Evolutionary conservation across 1,140 invertebrate genomes (phyloP).

Genomic region (Hyles vespertilio): DNA sequence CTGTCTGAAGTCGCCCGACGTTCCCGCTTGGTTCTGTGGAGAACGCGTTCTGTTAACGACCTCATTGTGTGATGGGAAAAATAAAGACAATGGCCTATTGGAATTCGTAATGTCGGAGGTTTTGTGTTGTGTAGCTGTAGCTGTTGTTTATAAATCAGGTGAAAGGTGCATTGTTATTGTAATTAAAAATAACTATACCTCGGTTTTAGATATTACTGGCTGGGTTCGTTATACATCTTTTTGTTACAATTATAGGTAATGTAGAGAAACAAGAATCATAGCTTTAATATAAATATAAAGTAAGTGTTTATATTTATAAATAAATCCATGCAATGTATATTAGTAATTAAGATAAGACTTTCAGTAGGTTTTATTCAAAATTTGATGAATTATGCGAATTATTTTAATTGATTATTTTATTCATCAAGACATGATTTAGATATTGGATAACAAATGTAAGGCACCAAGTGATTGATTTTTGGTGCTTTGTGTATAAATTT

Average conservation of each 20-base stretch:
- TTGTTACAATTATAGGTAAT: neutral
- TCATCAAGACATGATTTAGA: too few relatives aligned
- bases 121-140: conserved; percentile 23
- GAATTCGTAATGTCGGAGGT: conserved; percentile 19
- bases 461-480: too few relatives aligned
- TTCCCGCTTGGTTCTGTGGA: conserved; percentile 60
- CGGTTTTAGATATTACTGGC: neutral
- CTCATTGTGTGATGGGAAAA: conserved; percentile 35
- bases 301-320: too few relatives aligned
- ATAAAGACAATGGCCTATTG: conserved; percentile 36
- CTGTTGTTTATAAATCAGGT: conserved; percentile 13
- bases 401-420: too few relatives aligned
- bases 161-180: conserved; percentile 26
- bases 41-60: conserved; percentile 18
- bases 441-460: too few relatives aligned
- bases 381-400: too few relatives aligned
- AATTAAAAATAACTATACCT: conserved; percentile 11
- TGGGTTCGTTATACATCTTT: neutral
- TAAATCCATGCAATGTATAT: too few relatives aligned
- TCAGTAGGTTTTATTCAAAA: too few relatives aligned
- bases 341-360: too few relatives aligned
- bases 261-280: too few relatives aligned
- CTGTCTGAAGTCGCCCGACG: conserved; percentile 64
- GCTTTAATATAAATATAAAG: too few relatives aligned
- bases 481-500: too few relatives aligned